phyloP scores from a whole-genome alignment of 2,113 vertebrate genomes.

The Calidris pygmaea region DNA sequence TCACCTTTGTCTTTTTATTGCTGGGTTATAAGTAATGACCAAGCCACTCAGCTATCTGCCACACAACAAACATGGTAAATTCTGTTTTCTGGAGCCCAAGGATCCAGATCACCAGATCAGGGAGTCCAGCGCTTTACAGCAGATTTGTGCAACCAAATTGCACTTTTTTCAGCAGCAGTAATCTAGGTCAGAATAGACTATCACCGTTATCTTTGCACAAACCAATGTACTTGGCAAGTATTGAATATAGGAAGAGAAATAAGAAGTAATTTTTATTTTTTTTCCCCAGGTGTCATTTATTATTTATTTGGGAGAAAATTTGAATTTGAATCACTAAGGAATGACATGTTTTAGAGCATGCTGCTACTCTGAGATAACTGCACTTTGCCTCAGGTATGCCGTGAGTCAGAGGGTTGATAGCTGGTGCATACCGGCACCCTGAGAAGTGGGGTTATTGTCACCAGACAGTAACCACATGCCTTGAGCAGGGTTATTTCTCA shows the following conservation, averaged over 20 bases:
- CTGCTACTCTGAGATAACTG: constrained; percentile 35
- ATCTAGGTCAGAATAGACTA: background rate
- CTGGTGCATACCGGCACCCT: background rate
- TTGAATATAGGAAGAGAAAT: background rate
- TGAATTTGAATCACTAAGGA: constrained; percentile 13
- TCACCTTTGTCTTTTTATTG: background rate
- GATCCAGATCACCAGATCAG: background rate
- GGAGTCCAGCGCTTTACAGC: background rate
- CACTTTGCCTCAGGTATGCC: constrained; percentile 38
- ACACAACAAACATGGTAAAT: background rate
- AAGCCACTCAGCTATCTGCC: background rate
- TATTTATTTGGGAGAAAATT: constrained; percentile 31
- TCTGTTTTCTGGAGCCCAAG: background rate
- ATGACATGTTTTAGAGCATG: background rate
- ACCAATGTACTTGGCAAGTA: background rate
- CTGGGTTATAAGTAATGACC: background rate
- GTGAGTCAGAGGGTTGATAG: constrained; percentile 29
- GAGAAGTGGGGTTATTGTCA: constrained; percentile 28
- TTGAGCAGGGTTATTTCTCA: constrained; percentile 19
- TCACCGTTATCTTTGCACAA: background rate
- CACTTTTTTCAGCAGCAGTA: background rate
- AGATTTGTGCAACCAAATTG: background rate
- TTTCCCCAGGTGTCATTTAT: background rate
- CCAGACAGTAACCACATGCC: constrained; percentile 14
- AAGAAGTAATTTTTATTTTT: background rate